Evolutionary conservation across 2,113 vertebrate genomes (phyloP), one percentile per base, ranked within the genome.

Genomic region (Otocyon megalotis): DNA sequence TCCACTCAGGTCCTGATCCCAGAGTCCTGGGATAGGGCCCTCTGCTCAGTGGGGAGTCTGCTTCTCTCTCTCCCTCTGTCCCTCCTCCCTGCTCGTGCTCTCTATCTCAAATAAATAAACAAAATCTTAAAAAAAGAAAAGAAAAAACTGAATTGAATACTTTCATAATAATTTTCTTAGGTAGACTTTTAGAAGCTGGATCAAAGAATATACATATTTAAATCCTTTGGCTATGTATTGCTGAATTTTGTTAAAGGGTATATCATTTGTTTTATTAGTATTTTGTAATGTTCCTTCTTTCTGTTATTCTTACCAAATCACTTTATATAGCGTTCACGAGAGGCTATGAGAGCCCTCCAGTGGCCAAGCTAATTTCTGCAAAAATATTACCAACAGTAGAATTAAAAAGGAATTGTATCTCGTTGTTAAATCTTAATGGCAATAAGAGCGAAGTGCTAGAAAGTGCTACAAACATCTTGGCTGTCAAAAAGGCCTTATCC

Each of bases 301-400:
- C 30, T 63, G 8, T 60, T 93, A 74, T 95, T 96, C 97, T 87
- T 71, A 76, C 58, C 3, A 48, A 92, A 26, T 60, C 16, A 54
- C 9, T 50, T 93, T 80, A 35, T 24, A 28, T 63, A 91, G 76
- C 15, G 37, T 71, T 88, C 91, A 19, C 12, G 22, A 82, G 92
- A 92, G 87, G 22, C 88, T 79, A 26, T 67, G 92, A 93, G 93
- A 81, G 96, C 96, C 97, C 95, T 95, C 97, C 50, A 97, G 97
- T 97, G 97, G 96, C 87, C 88, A 94, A 95, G 16, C 3, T 88
- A 79, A 95, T 96, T 94, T 93, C 83, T 96, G 92, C 84, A 97
- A 67, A 95, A 85, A 81, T 92, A 82, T 67, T 58, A 79, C 19
- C n/a, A 54, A 79, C 17, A n/a, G 13, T 50, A 26, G 35, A 80